Conservation (phyloP, 2,113 vertebrate genomes). For the Setophaga petechia region DNA sequence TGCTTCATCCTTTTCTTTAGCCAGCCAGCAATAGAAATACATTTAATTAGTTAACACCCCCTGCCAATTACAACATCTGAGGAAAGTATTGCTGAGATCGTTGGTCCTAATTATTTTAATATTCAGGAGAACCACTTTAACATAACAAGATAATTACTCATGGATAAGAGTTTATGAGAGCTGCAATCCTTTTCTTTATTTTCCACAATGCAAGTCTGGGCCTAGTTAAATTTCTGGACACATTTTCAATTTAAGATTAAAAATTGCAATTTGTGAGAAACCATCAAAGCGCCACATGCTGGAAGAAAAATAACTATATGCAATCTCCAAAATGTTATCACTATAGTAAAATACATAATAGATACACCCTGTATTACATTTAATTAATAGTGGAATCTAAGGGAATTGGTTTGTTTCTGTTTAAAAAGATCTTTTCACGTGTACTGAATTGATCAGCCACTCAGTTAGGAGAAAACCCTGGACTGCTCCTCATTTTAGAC, state of each 20-base stretch:
- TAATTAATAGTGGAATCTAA: constrained; percentile 48
- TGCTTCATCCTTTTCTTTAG: constrained; percentile 49
- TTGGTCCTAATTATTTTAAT: constrained; percentile 76
- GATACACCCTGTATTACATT: constrained; percentile 9
- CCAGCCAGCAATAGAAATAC: constrained; percentile 62
- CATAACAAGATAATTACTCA: constrained; percentile 71
- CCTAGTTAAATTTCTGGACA: constrained; percentile 62
- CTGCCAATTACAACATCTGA: constrained; percentile 72
- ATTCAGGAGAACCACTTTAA: constrained; percentile 73
- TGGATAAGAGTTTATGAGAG: constrained; percentile 58
- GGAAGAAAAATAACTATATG: constrained; percentile 50
- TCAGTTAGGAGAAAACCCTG: not conserved
- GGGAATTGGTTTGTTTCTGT: not conserved
- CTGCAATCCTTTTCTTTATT: constrained; percentile 55
- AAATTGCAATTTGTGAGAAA: constrained; percentile 67
- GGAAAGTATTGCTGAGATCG: constrained; percentile 64
- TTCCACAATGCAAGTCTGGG: constrained; percentile 20
- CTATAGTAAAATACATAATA: not conserved
- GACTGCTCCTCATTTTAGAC: not conserved
- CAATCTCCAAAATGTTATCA: constrained; percentile 43
- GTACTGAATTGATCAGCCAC: not conserved
- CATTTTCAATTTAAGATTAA: constrained; percentile 65
- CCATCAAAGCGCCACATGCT: constrained; percentile 53
- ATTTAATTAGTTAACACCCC: constrained; percentile 74
- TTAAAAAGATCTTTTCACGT: not conserved